A percentile compares a stretch with the other conserved stretches of the same genome.
phyloP scores from a whole-genome alignment of 2,113 vertebrate genomes.

The Cathartes aura region DNA sequence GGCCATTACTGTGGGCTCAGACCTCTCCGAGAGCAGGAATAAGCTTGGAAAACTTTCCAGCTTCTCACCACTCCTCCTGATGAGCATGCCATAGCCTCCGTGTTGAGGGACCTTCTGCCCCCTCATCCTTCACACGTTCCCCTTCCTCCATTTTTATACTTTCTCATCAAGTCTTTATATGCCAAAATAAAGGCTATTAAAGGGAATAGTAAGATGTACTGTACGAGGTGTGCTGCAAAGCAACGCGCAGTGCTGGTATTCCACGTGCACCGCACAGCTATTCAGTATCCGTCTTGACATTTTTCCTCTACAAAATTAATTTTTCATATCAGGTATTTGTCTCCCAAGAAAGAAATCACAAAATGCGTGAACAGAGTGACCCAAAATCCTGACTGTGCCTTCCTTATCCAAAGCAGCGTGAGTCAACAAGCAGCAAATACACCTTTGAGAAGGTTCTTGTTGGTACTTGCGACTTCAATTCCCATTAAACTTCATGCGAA shows the following conservation, averaged over 20 bases:
- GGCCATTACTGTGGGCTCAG: not conserved
- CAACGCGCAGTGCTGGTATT: not conserved
- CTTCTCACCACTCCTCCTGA: not conserved
- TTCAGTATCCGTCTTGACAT: not conserved
- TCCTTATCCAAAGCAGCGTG: rapidly evolving
- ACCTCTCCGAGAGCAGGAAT: not conserved
- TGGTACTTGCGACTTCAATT: not conserved
- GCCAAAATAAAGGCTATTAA: too few relatives aligned
- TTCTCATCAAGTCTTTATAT: not conserved
- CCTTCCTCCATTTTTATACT: not conserved
- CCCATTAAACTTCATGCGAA: not conserved
- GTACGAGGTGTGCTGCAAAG: too few relatives aligned
- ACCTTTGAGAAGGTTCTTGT: not conserved
- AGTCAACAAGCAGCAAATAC: not conserved
- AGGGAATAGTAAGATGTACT: not conserved
- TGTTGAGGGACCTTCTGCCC: not conserved
- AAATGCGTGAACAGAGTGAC: not conserved
- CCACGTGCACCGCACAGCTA: not conserved
- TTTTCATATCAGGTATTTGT: not conserved
- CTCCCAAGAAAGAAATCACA: not conserved
- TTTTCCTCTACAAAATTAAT: not conserved
- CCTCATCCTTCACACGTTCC: not conserved
- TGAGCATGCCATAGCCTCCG: not conserved
- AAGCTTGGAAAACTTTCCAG: not conserved
- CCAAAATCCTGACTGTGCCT: not conserved